Base-by-base conservation (phyloP, 2,888 invertebrate genomes). In the Meloe dianella region DNA sequence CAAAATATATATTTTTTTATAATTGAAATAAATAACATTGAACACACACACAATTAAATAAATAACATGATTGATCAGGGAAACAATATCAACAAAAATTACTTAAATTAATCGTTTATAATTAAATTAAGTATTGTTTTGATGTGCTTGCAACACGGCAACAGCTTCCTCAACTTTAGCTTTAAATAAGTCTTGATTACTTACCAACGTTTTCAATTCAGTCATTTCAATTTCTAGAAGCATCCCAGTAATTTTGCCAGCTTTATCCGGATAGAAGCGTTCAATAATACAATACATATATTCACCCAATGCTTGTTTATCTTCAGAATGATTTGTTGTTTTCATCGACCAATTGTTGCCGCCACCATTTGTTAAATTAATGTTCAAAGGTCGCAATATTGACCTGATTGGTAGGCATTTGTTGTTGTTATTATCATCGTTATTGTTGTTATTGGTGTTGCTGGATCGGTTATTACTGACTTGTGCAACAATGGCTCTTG, bases 181-280 rank as follows among this genome's bases (percentile, higher is more conserved):
- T 84, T 95, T 95, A 68, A 98, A 89, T 47, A 97, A 95, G 80
- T 97, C 97, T 77, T 92, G 92, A 69, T 80, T 79, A 84, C 97
- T 95, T 80, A 98, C 88, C 96, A 98, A 97, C 85, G 97, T 96
- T 75, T 98, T 88, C 77, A 98, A 86, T 84, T 98, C 98, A 9
- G 96, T 93, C 85, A 97, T 97, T 86, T 99, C 98, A 81, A 98
- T 98, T 85, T 99, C 98, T 79, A 98, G 86, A 84, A 98, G 88
- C 98, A 98, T 98, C 78, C 98, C 98, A 71, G 98, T 98, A 75
- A 99, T 97, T 85, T 98, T 98, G 61, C 98, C 98, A 74, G 98
- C 97, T 78, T 96, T 88, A 66, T 93, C 91, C 32, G 95, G 92
- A 85, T 97, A 94, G 93, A 97, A 95, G 77, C 92, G 89, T 83